Evolutionary conservation across 23 tunicate genomes (phyloP), one percentile per base, ranked within the genome.

Genomic region (Ciona savignyi): DNA sequence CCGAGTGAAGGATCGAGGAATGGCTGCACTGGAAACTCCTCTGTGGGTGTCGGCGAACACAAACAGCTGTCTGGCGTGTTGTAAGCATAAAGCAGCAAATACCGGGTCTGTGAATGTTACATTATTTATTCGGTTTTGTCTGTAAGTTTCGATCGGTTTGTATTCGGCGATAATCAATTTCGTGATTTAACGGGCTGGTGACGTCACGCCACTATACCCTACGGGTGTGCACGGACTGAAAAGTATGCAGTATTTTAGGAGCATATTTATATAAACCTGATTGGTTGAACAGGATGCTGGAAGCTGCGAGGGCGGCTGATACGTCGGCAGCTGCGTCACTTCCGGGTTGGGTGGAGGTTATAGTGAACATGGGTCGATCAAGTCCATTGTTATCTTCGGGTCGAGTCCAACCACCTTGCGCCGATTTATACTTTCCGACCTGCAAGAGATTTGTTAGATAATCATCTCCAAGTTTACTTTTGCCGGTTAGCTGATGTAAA

Each of bases 231-330:
- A 15, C n/a, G n/a, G n/a, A n/a, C n/a, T n/a, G n/a, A n/a, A n/a
- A n/a, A n/a, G n/a, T n/a, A n/a, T n/a, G n/a, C n/a, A n/a, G n/a
- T n/a, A n/a, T n/a, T n/a, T n/a, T n/a, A n/a, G n/a, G n/a, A n/a
- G n/a, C n/a, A n/a, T n/a, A n/a, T n/a, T n/a, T n/a, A n/a, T n/a
- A n/a, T n/a, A n/a, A 29, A 89, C 96, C 96, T 70, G 78, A 62
- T 48, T 70, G 9, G 26, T 83, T 83, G 77, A 89, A 83, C 49
- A 83, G 30, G 68, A 83, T 69, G 51, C 81, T 77, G 1, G 82
- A 73, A 33, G 96, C 85, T 1, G 96, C 96, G 29, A 89, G 68
- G n/a, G 89, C 85, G 21, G 96, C 96, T 6, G 89, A 81, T 21
- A 70, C 78, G 74, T 89, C 96, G 29, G 85, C 89, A 23, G 89